Base-by-base conservation (phyloP, 2,797 vertebrate genomes). In the Oreochromis mossambicus region DNA sequence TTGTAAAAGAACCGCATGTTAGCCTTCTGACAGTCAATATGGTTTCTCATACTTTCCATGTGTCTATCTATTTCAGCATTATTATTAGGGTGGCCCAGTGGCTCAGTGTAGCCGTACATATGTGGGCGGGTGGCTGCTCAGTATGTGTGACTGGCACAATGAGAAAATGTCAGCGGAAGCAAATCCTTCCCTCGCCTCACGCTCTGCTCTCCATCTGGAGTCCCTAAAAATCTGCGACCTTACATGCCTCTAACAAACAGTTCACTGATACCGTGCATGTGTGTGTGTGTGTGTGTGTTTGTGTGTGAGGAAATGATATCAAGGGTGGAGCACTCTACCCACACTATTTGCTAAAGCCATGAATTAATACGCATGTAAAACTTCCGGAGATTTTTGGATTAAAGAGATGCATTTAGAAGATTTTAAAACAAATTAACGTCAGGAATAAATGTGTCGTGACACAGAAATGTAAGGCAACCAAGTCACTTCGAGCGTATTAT, bases 131-230 rank as follows among this genome's bases (percentile, higher is more conserved):
- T n/a, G 51, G 81, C 80, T 78, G 66, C 54, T 85, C 36, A 3
- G 2, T 56, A 75, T 43, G 36, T 89, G 87, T 89, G 90, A 87
- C 89, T 84, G 79, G 63, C 80, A 78, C 14, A 82, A 81, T 32
- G 48, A 79, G 50, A 85, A 79, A 82, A 76, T n/a, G 12, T 56
- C 68, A 83, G 66, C 13, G 26, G 85, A 86, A 79, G 81, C 63
- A 17, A 78, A 85, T 81, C 68, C 41, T 26, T 82, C 46, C 73
- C 21, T 80, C 52, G 51, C 36, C 34, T 76, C 43, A 55, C 6
- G 1, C 61, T 81, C 58, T 38, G 17, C 29, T 77, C 61, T 88
- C 61, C 29, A 41, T 81, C 83, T 83, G 83, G 61, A 83, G 77
- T 78, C 32, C 80, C 54, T 41, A 43, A 85, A 90, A 89, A 77